phyloP scores from a whole-genome alignment of 1,140 invertebrate genomes.

The Drosophila nebulosa region DNA sequence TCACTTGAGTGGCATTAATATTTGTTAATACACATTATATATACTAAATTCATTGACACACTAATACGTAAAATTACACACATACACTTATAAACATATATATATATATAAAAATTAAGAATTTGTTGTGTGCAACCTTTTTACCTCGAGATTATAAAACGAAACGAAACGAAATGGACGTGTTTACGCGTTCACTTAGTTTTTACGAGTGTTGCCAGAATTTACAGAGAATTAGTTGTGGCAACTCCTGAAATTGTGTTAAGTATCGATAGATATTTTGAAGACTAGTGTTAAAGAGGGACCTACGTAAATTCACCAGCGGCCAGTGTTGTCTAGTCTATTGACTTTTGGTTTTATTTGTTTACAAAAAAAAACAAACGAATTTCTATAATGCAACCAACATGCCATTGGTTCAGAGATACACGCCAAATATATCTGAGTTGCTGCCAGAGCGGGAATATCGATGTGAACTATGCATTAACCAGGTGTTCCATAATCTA shows the following conservation, averaged over 20 bases:
- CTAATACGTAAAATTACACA: neutral
- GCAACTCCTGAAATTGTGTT: no score
- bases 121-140: neutral
- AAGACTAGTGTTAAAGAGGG: no score
- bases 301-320: no score
- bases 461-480: slow-evolving; percentile 38
- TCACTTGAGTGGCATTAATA: slow-evolving; percentile 12
- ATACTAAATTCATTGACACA: slow-evolving; percentile 3
- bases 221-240: no score
- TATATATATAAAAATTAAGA: neutral
- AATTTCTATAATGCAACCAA: neutral
- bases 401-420: slow-evolving; percentile 11
- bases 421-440: slow-evolving; percentile 46
- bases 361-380: neutral
- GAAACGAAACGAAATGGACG: neutral
- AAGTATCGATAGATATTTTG: no score
- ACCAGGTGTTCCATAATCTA: slow-evolving; percentile 53
- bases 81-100: neutral
- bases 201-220: neutral
- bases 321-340: neutral
- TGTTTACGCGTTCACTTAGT: neutral
- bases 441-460: slow-evolving; percentile 49
- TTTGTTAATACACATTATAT: slow-evolving; percentile 4
- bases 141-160: neutral
- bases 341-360: neutral